Percentiles rank a stretch among this genome's conserved stretches.
phyloP scores from a whole-genome alignment of 92 coral and sea anemone species.

The Zoanthus sociatus region DNA sequence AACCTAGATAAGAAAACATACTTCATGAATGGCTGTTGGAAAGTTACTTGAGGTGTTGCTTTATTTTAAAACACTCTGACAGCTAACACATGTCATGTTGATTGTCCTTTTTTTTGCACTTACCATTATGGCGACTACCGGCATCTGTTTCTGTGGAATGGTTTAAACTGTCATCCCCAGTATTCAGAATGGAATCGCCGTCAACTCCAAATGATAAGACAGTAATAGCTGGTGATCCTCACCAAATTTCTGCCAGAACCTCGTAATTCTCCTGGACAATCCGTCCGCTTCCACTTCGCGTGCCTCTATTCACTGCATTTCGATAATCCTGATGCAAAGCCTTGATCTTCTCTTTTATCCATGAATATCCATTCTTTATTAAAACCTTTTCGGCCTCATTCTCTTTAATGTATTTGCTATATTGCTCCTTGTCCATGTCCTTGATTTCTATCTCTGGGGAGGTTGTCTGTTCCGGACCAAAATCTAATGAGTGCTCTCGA shows the following conservation, averaged over 20 bases:
- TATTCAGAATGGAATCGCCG: constrained; percentile 27
- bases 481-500: constrained; percentile 13
- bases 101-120: constrained; percentile 25
- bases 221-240: constrained; percentile 47
- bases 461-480: constrained; percentile 41
- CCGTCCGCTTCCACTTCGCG: constrained; percentile 41
- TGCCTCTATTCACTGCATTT: constrained; percentile 35
- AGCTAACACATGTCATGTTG: not conserved
- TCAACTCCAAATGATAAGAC: constrained; percentile 40
- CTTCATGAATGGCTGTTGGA: no score
- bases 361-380: constrained; percentile 40
- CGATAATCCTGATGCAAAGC: constrained; percentile 51
- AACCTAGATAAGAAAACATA: no score
- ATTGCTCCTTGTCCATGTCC: constrained; percentile 49
- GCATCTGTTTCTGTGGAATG: constrained; percentile 45
- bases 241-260: constrained; percentile 32
- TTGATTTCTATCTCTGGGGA: constrained; percentile 46
- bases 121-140: constrained; percentile 20
- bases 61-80: not conserved
- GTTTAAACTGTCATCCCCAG: not conserved
- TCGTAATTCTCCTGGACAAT: constrained; percentile 19
- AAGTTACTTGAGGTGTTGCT: no score
- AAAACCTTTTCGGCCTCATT: constrained; percentile 41
- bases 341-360: constrained; percentile 57
- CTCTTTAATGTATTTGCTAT: constrained; percentile 36